Evolutionary conservation across 2,888 invertebrate species (phyloP).

Genomic region (Harpagoxenus sublaevis): DNA sequence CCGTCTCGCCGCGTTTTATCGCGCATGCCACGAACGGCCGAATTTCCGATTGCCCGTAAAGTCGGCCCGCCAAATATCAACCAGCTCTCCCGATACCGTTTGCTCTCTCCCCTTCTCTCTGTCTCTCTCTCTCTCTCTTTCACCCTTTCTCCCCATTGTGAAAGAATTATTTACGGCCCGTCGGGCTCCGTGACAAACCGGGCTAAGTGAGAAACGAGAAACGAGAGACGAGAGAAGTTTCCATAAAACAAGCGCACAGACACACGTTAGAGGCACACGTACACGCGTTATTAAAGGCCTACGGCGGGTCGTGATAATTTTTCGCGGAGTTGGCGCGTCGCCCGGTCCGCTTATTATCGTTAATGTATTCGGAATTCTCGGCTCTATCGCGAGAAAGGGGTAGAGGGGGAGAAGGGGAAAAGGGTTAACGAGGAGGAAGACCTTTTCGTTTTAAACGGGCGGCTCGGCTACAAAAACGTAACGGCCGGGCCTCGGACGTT

Average conservation of each 20-base stretch:
- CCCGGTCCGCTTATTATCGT: constrained; percentile 33
- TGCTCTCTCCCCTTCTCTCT: constrained; percentile 38
- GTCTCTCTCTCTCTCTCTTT: constrained; percentile 25
- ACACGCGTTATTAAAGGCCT: neutral
- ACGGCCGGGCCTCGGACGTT: constrained; percentile 58
- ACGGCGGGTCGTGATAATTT: constrained; percentile 9
- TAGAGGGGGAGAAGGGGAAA: too few relatives aligned
- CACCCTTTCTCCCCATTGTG: constrained; percentile 27
- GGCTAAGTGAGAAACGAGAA: neutral
- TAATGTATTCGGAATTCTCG: constrained; percentile 22
- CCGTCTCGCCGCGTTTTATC: constrained; percentile 42
- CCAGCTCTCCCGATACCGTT: constrained; percentile 33
- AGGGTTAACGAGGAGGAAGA: neutral
- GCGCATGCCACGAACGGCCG: constrained; percentile 51
- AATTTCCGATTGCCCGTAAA: constrained; percentile 56
- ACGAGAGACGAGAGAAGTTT: constrained; percentile 18
- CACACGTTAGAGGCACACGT: neutral
- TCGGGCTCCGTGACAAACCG: constrained; percentile 1
- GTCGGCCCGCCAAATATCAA: constrained; percentile 56
- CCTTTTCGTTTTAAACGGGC: constrained; percentile 24
- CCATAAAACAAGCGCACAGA: neutral
- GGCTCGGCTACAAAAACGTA: constrained; percentile 56
- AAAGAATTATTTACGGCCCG: constrained; percentile 25
- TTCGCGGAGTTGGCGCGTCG: constrained; percentile 33
- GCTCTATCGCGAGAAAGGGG: neutral